phyloP scores from a whole-genome alignment of 2,888 invertebrate genomes.

The Coremacera marginata region DNA sequence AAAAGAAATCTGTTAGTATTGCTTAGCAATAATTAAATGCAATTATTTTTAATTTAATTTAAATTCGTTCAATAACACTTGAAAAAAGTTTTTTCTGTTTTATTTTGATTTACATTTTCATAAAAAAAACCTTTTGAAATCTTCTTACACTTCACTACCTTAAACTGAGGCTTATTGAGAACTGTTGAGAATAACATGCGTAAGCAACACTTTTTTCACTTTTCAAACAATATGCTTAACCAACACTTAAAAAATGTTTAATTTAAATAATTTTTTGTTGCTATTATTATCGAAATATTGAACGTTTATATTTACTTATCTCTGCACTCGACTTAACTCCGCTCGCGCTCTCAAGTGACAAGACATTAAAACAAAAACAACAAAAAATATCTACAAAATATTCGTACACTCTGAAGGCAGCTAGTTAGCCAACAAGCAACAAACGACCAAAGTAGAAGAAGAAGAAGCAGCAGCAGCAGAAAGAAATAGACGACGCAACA shows the following conservation, averaged over 20 bases:
- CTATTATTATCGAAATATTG: not conserved
- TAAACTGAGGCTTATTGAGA: not conserved
- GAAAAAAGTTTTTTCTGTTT: not conserved
- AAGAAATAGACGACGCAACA: constrained; percentile 10
- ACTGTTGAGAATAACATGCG: not conserved
- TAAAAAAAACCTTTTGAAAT: not conserved
- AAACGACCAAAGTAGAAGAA: constrained; percentile 26
- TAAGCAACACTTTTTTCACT: not conserved
- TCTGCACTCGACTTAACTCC: constrained; percentile 4
- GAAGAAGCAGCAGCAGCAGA: not conserved
- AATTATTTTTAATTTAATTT: not conserved
- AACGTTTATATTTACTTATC: not conserved
- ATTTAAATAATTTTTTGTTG: not conserved
- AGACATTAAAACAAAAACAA: constrained; percentile 30
- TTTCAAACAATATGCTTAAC: not conserved
- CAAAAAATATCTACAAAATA: not conserved
- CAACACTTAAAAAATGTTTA: not conserved
- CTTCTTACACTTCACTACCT: not conserved
- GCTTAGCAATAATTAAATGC: too few relatives aligned
- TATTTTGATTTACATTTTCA: not conserved
- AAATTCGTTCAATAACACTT: too few relatives aligned
- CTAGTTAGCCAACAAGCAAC: not conserved
- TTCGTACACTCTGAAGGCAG: not conserved
- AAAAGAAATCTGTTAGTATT: too few relatives aligned
- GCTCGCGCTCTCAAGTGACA: constrained; percentile 41